Conservation (phyloP, 2,113 vertebrate species). For the Coregonus clupeaformis region DNA sequence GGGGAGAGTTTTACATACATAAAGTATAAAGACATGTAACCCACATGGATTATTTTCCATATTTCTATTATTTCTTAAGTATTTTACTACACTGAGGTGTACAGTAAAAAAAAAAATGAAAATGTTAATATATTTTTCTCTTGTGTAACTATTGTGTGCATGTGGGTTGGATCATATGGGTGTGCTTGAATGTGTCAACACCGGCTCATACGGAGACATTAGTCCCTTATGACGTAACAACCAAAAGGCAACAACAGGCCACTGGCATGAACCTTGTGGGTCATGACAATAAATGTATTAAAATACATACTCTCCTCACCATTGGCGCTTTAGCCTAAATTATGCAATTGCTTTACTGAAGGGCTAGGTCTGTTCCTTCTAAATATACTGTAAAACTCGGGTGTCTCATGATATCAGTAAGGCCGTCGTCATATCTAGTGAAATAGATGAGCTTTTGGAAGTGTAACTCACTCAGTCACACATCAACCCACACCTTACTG, state of each 20-base stretch:
- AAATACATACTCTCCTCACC: slow-evolving; percentile 37
- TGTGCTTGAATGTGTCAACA: slow-evolving; percentile 32
- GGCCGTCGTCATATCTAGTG: slow-evolving; percentile 12
- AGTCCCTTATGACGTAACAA: slow-evolving; percentile 18
- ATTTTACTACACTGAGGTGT: slow-evolving; percentile 78
- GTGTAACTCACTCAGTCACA: not conserved
- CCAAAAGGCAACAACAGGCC: slow-evolving; percentile 28
- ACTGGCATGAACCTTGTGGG: slow-evolving; percentile 37
- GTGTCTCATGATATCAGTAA: slow-evolving; percentile 1
- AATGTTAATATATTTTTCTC: slow-evolving; percentile 87
- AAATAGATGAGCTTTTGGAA: slow-evolving; percentile 4
- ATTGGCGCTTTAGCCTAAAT: slow-evolving; percentile 28
- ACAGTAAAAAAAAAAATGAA: slow-evolving; percentile 81
- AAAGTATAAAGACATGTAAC: slow-evolving; percentile 41
- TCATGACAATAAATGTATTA: slow-evolving; percentile 57
- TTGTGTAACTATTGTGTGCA: slow-evolving; percentile 56
- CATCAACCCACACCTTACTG: slow-evolving; percentile 29
- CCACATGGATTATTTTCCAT: slow-evolving; percentile 46
- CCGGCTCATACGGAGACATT: slow-evolving; percentile 34
- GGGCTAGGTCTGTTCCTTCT: slow-evolving; percentile 1
- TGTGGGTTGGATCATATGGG: slow-evolving; percentile 19
- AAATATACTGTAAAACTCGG: slow-evolving; percentile 5
- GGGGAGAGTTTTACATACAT: slow-evolving; percentile 49
- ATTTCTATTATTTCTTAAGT: slow-evolving; percentile 28
- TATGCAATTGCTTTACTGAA: slow-evolving; percentile 14